Conservation (phyloP, 1,140 invertebrate genomes). For the Drosophila nasuta region DNA sequence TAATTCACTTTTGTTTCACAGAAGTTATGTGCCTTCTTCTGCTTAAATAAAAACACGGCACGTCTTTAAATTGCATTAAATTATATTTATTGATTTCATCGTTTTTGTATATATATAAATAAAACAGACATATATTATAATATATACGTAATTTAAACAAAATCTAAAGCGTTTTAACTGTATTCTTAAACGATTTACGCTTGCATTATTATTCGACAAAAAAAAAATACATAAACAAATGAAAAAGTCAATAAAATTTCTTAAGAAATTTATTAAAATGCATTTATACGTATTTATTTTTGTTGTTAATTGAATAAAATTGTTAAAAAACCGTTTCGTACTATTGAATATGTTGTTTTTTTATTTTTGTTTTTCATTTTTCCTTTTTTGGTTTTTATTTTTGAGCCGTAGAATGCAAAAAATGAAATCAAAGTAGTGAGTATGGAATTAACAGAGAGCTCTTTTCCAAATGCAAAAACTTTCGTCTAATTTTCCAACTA, state of each 20-base stretch:
- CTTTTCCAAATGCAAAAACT: not conserved
- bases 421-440: not conserved
- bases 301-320: conserved; percentile 33
- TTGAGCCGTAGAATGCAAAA: conserved; percentile 1
- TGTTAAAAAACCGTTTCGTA: conserved; percentile 34
- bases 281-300: conserved; percentile 57
- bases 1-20: not conserved
- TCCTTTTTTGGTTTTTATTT: not conserved
- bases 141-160: conserved; percentile 50
- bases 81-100: conserved; percentile 80
- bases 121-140: conserved; percentile 39
- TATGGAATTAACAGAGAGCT: not conserved
- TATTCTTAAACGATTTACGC: conserved; percentile 28
- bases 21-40: not conserved
- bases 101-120: conserved; percentile 49
- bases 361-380: too few relatives aligned
- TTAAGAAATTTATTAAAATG: conserved; percentile 51
- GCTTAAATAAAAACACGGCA: not conserved
- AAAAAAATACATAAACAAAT: conserved; percentile 9
- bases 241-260: conserved; percentile 25
- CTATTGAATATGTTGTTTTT: conserved; percentile 20
- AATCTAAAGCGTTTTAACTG: conserved; percentile 47
- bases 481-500: not conserved
- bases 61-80: conserved; percentile 70
- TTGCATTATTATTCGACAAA: conserved; percentile 29